Percentiles rank a stretch among this genome's conserved stretches.
phyloP scores from a whole-genome alignment of 53 echinoderm and acorn worm species.

The Temnopleurus reevesii region DNA sequence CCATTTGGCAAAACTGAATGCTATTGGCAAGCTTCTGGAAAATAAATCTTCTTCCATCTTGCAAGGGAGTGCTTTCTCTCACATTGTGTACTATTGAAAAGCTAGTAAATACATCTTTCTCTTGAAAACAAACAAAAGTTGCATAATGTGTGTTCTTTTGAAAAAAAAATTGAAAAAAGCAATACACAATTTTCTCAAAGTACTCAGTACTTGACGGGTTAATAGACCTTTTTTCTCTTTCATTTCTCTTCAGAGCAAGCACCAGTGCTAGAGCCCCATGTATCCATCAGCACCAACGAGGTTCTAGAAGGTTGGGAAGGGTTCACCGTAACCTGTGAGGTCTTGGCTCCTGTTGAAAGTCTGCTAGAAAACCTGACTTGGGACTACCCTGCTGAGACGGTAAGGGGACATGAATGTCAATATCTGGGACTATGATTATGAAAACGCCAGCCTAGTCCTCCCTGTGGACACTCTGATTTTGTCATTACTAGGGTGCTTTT shows the following conservation, averaged over 20 bases:
- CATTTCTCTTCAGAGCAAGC: conserved; percentile 21
- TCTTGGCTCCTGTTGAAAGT: conserved; percentile 63
- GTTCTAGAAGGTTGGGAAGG: conserved; percentile 84
- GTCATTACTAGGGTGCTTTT: background rate
- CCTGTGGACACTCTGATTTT: background rate
- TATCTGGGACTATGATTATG: background rate
- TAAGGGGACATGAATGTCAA: conserved; percentile 56
- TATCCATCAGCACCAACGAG: conserved; percentile 73
- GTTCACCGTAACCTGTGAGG: conserved; percentile 77
- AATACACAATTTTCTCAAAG: too few relatives aligned
- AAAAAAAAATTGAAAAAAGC: too few relatives aligned
- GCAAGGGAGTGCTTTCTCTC: too few relatives aligned
- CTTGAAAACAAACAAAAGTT: too few relatives aligned
- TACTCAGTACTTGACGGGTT: too few relatives aligned
- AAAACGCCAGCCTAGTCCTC: background rate
- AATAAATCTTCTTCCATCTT: too few relatives aligned
- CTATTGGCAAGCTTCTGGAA: too few relatives aligned
- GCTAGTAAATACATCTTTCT: too few relatives aligned
- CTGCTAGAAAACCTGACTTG: conserved; percentile 68
- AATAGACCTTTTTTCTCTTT: too few relatives aligned
- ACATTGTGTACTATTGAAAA: too few relatives aligned
- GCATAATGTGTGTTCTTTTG: too few relatives aligned
- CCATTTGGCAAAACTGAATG: too few relatives aligned
- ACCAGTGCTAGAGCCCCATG: conserved; percentile 59
- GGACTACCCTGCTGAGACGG: conserved; percentile 83